A percentile compares a stretch with the other conserved stretches of the same genome.
Conservation (phyloP, 2,797 vertebrate species). For the Amblyraja radiata region DNA sequence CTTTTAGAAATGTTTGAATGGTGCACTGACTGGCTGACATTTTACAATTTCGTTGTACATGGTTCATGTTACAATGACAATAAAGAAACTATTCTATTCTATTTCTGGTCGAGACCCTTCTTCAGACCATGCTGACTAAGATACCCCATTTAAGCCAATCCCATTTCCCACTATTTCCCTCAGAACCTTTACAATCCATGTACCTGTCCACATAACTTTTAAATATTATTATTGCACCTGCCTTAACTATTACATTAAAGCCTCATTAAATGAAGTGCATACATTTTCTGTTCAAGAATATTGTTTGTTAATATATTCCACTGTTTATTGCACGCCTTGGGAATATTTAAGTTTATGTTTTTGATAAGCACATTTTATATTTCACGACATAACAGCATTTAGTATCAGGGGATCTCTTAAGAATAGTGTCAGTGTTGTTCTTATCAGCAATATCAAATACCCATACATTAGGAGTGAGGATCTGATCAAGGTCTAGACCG, state of each 20-base stretch:
- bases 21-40: too few species aligned
- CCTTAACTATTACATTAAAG: neutral
- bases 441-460: neutral
- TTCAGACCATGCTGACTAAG: too few species aligned
- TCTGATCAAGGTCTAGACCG: neutral
- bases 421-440: neutral
- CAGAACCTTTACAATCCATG: too few species aligned
- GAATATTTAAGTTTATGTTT: neutral
- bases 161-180: too few species aligned
- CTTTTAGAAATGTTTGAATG: too few species aligned
- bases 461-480: neutral
- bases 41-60: too few species aligned
- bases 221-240: too few species aligned
- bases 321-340: neutral
- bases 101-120: too few species aligned
- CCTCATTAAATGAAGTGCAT: neutral
- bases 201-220: too few species aligned
- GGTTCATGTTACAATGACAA: too few species aligned
- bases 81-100: too few species aligned
- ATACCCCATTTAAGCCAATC: too few species aligned
- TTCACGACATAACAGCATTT: neutral
- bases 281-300: neutral
- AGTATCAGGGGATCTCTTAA: neutral
- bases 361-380: neutral
- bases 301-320: neutral